phyloP scores from a whole-genome alignment of 2,113 vertebrate genomes.

The Orcinus orca region DNA sequence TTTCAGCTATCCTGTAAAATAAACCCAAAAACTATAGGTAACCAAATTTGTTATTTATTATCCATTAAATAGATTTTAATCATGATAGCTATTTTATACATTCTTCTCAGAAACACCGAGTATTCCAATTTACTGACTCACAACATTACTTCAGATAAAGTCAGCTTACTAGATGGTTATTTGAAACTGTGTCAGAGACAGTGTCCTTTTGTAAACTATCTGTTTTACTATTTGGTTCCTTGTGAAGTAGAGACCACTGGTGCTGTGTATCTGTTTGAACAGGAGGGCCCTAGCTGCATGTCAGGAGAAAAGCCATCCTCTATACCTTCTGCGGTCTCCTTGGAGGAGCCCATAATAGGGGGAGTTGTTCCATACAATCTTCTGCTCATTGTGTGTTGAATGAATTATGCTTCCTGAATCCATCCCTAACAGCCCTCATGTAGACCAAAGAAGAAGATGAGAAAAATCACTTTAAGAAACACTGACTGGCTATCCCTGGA shows the following conservation, averaged over 20 bases:
- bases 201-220: neutral
- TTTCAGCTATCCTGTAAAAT: constrained; percentile 85
- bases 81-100: neutral
- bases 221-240: neutral
- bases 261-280: fast-evolving
- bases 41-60: neutral
- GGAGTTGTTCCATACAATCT: fast-evolving
- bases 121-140: neutral
- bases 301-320: neutral
- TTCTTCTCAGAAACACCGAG: neutral
- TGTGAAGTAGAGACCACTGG: neutral
- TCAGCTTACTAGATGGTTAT: neutral
- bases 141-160: neutral
- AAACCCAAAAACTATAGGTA: constrained; percentile 31
- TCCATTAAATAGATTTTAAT: neutral
- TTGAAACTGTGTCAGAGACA: neutral
- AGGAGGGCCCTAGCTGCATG: neutral
- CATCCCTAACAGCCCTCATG: neutral
- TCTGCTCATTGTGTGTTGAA: neutral
- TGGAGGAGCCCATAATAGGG: neutral
- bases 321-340: neutral
- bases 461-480: neutral
- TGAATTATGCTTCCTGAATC: neutral
- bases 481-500: neutral
- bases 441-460: neutral